Evolutionary conservation across 2,888 invertebrate species (phyloP).

Genomic region (Orthosia incerta): DNA sequence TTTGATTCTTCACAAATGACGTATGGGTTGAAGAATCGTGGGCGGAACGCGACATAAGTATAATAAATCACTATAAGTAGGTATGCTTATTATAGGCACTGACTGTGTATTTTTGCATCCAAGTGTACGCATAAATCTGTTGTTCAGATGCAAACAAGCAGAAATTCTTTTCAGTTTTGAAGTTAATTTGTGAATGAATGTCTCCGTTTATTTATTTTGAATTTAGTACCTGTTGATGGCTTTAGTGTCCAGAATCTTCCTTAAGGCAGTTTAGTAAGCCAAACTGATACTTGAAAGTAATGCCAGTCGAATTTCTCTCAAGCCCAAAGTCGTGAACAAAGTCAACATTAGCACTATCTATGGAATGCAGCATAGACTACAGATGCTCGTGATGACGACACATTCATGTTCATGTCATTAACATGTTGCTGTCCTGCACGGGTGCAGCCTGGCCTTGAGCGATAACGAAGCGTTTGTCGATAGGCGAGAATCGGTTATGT

Average conservation of each 20-base stretch:
- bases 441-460: conserved; percentile 80
- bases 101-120: conserved; percentile 66
- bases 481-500: conserved; percentile 75
- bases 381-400: conserved; percentile 73
- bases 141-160: conserved; percentile 50
- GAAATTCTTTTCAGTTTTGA: conserved; percentile 45
- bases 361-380: conserved; percentile 77
- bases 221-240: conserved; percentile 46
- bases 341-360: conserved; percentile 79
- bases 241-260: conserved; percentile 24
- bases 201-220: conserved; percentile 37
- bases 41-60: conserved; percentile 68
- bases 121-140: conserved; percentile 68
- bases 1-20: conserved; percentile 64
- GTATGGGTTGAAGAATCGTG: conserved; percentile 67
- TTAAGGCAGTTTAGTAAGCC: not conserved
- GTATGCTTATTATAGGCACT: conserved; percentile 53
- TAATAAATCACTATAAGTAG: conserved; percentile 70
- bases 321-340: conserved; percentile 49
- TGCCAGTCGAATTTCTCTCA: conserved; percentile 1
- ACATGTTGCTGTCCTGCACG: conserved; percentile 73
- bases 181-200: conserved; percentile 54
- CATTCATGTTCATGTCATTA: conserved; percentile 79
- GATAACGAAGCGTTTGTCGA: conserved; percentile 80
- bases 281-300: not conserved